Conservation (phyloP, 1,140 invertebrate species). For the Aphelinus certus region DNA sequence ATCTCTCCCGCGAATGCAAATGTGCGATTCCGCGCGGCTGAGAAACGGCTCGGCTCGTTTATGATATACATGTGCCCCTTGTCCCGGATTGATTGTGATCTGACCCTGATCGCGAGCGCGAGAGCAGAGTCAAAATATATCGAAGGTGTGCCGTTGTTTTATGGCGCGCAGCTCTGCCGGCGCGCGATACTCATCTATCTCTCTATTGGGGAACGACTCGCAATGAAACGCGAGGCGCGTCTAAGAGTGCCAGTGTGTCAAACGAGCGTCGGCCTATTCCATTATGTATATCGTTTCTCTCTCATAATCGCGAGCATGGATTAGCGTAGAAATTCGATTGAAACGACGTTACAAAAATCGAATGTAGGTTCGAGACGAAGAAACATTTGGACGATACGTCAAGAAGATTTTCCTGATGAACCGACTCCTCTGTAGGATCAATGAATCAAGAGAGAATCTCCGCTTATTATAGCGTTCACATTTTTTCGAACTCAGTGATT, state of each 20-base stretch:
- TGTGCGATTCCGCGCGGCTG: too few relatives aligned
- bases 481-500: too few relatives aligned
- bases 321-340: too few relatives aligned
- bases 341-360: too few relatives aligned
- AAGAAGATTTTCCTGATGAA: too few relatives aligned
- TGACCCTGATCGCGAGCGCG: slow-evolving; percentile 52
- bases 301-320: not conserved
- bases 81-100: slow-evolving; percentile 54
- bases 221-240: slow-evolving; percentile 4
- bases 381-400: too few relatives aligned
- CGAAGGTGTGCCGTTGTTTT: not conserved
- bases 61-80: not conserved
- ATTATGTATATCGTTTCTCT: slow-evolving; percentile 2
- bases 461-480: too few relatives aligned
- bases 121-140: slow-evolving; percentile 31
- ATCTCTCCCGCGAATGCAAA: too few relatives aligned
- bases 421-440: too few relatives aligned
- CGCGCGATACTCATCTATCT: not conserved
- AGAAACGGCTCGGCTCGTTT: too few relatives aligned
- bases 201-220: not conserved
- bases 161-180: not conserved
- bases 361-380: too few relatives aligned
- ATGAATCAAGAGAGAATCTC: too few relatives aligned
- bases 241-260: slow-evolving; percentile 27
- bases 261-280: not conserved